These are phyloP conservation scores for Diorhabda elongata DNA, from an alignment of 1,140 invertebrate species.

Conservation along the genomic window DNA sequence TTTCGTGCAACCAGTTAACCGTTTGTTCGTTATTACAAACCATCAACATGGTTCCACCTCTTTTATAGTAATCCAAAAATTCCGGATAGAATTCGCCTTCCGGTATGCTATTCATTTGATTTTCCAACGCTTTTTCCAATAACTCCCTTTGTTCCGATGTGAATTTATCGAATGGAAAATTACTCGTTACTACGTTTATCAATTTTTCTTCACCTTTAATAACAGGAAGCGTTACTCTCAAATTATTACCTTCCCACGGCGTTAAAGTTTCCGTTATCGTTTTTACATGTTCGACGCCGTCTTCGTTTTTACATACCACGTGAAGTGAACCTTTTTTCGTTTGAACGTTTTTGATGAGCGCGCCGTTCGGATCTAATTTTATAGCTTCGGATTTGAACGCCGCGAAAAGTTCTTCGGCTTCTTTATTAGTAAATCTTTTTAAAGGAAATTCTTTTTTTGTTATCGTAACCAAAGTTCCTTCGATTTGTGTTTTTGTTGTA, in stretches of 20 bases:
- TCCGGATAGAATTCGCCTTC: not conserved
- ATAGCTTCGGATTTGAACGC: not conserved
- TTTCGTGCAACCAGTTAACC: conserved; percentile 12
- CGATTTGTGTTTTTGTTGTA: too few species aligned
- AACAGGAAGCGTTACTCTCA: conserved; percentile 5
- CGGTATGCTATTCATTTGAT: not conserved
- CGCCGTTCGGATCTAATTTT: not conserved
- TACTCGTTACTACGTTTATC: not conserved
- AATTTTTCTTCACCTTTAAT: not conserved
- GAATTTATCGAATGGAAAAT: conserved; percentile 1
- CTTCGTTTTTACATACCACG: conserved; percentile 6
- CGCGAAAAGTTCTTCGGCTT: not conserved
- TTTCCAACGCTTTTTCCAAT: not conserved
- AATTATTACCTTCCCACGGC: conserved; percentile 7
- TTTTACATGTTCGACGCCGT: conserved; percentile 11
- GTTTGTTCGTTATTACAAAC: conserved; percentile 14
- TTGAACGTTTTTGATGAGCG: not conserved
- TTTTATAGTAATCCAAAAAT: conserved; percentile 8
- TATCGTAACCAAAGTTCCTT: not conserved
- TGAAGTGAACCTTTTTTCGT: conserved; percentile 9
- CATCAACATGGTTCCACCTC: conserved; percentile 1
- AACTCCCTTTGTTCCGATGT: not conserved
- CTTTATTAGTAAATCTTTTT: not conserved
- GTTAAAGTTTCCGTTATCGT: conserved; percentile 1
- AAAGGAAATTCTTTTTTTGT: not conserved